Evolutionary conservation across 2,888 invertebrate genomes (phyloP).

Genomic region (Myopa tessellatipennis): DNA sequence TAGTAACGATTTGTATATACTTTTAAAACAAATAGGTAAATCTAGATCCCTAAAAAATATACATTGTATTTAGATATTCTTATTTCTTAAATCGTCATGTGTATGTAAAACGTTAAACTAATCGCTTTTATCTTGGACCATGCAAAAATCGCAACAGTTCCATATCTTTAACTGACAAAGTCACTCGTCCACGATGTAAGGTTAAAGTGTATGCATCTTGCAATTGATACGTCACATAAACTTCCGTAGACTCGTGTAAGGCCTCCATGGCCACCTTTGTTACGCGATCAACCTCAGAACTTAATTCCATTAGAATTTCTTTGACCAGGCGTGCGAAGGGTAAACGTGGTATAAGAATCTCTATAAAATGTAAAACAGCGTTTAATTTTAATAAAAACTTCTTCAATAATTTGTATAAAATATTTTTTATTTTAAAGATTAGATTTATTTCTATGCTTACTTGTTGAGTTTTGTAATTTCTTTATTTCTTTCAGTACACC

Average conservation of each 20-base stretch:
- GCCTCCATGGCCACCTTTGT: slow-evolving; percentile 64
- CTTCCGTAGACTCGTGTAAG: slow-evolving; percentile 68
- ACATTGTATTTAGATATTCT: too few relatives aligned
- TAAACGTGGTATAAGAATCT: slow-evolving; percentile 62
- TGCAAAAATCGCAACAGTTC: slow-evolving; percentile 65
- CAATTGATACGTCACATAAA: slow-evolving; percentile 67
- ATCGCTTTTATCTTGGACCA: slow-evolving; percentile 50
- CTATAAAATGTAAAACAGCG: slow-evolving; percentile 26
- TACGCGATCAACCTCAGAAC: slow-evolving; percentile 50
- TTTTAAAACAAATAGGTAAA: too few relatives aligned
- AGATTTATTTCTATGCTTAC: neutral
- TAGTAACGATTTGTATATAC: neutral
- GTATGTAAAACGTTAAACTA: neutral
- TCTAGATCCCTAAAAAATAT: too few relatives aligned
- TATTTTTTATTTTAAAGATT: neutral
- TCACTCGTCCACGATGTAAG: slow-evolving; percentile 66
- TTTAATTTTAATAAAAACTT: neutral
- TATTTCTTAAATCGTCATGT: neutral
- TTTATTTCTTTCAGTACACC: slow-evolving; percentile 11
- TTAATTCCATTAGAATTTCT: slow-evolving; percentile 56
- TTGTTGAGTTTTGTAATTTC: neutral
- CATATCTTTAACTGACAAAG: slow-evolving; percentile 66
- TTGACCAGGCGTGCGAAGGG: slow-evolving; percentile 65
- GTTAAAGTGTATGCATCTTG: slow-evolving; percentile 65
- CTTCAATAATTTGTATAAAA: too few relatives aligned